phyloP scores from a whole-genome alignment of 2,113 vertebrate species.

The Pogona vitticeps region DNA sequence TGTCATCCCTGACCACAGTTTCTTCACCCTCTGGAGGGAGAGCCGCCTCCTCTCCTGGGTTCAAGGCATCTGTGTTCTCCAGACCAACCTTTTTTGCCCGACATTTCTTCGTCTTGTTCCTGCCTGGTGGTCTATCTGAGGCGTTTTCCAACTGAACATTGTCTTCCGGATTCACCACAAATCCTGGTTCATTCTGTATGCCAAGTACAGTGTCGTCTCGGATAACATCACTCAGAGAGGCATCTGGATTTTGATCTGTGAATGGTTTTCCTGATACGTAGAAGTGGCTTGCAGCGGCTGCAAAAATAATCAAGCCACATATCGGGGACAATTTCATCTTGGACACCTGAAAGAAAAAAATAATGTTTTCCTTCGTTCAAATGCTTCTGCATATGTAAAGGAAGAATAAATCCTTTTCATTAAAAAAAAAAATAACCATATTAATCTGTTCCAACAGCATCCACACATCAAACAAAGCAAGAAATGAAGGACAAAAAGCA shows the following conservation, averaged over 20 bases:
- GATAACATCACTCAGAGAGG: neutral
- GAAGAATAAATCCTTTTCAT: too few species aligned
- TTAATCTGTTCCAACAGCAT: too few species aligned
- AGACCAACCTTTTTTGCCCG: neutral
- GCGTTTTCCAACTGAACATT: too few species aligned
- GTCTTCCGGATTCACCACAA: neutral
- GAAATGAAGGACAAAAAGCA: too few species aligned
- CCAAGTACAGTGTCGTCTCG: neutral
- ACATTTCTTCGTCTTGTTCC: neutral
- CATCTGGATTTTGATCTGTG: neutral
- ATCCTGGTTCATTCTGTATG: neutral
- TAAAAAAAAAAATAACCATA: too few species aligned
- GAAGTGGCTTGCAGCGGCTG: neutral
- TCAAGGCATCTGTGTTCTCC: neutral
- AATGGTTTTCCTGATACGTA: neutral
- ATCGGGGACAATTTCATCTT: neutral
- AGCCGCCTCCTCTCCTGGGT: neutral
- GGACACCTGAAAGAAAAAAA: neutral
- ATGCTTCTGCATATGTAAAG: accelerated
- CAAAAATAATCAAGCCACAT: neutral
- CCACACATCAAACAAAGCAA: too few species aligned
- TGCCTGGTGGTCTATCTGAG: neutral
- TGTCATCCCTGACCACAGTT: neutral
- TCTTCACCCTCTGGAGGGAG: neutral
- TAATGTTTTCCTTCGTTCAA: constrained; percentile 4